Conservation (phyloP, 1,140 invertebrate genomes). For the Neodiprion pinetum region DNA sequence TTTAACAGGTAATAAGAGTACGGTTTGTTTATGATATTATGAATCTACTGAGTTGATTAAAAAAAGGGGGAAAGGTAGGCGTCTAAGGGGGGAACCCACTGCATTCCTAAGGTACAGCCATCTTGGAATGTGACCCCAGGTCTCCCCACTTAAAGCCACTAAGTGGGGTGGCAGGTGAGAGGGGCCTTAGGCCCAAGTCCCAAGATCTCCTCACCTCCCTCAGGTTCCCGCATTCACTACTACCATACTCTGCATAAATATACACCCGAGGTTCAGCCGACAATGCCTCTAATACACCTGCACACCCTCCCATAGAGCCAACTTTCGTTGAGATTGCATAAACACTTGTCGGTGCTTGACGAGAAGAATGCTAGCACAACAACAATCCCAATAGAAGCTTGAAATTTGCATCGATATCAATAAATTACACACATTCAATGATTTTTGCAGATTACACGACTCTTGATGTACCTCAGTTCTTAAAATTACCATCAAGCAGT, state of each 20-base stretch:
- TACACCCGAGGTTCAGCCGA: neutral
- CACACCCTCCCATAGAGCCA: neutral
- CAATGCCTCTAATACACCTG: neutral
- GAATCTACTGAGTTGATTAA: slow-evolving; percentile 54
- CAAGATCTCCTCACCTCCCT: neutral
- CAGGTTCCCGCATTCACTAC: neutral
- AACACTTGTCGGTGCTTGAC: neutral
- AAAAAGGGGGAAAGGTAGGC: slow-evolving; percentile 49
- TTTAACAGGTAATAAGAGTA: neutral
- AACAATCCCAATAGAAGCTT: neutral
- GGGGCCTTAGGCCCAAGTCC: slow-evolving; percentile 14
- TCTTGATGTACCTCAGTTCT: no score
- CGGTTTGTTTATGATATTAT: slow-evolving; percentile 47
- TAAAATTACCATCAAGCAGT: neutral
- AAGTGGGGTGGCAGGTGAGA: slow-evolving; percentile 38
- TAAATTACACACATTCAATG: no score
- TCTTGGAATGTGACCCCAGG: slow-evolving; percentile 65
- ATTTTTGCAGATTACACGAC: no score
- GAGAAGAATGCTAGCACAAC: neutral
- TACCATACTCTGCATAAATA: slow-evolving; percentile 12
- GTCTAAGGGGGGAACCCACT: slow-evolving; percentile 59
- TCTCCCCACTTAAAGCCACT: slow-evolving; percentile 46
- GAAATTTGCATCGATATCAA: neutral
- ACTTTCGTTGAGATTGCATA: neutral
- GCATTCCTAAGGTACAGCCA: slow-evolving; percentile 65